Conservation (phyloP, 2,797 vertebrate genomes). For the Emys orbicularis region DNA sequence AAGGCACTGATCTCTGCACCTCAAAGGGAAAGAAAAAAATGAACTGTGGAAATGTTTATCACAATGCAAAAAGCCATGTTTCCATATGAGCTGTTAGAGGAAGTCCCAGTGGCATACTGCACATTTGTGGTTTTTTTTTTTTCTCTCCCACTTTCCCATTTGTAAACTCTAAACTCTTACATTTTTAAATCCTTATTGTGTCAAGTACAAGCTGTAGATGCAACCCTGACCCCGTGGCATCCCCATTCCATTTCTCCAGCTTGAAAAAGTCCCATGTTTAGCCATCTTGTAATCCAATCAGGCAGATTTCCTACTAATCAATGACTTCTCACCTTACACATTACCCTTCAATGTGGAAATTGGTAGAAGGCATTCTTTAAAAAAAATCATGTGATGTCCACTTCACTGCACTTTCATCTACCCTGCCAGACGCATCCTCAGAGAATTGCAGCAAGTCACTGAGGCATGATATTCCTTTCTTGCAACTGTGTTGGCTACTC, state of each 20-base stretch:
- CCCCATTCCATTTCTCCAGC: not conserved
- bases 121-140: not conserved
- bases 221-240: not conserved
- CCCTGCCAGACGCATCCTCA: not conserved
- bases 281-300: not conserved
- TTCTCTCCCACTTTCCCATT: not conserved
- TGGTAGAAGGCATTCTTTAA: not conserved
- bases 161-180: not conserved
- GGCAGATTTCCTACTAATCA: not conserved
- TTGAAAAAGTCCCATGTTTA: not conserved
- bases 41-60: not conserved
- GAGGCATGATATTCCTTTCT: not conserved
- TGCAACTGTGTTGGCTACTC: not conserved
- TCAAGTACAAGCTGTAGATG: not conserved
- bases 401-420: not conserved
- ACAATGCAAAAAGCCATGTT: not conserved
- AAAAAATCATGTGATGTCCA: not conserved
- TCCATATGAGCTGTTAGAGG: not conserved
- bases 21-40: not conserved
- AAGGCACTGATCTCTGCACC: not conserved
- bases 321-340: not conserved
- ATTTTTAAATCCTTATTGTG: not conserved
- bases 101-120: not conserved
- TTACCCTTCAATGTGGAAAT: fast-evolving
- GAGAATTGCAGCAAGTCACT: not conserved